Percentiles rank a stretch among this genome's conserved stretches.
Conservation (phyloP, 64 coral and sea anemone genomes). For the Stylophora pistillata region DNA sequence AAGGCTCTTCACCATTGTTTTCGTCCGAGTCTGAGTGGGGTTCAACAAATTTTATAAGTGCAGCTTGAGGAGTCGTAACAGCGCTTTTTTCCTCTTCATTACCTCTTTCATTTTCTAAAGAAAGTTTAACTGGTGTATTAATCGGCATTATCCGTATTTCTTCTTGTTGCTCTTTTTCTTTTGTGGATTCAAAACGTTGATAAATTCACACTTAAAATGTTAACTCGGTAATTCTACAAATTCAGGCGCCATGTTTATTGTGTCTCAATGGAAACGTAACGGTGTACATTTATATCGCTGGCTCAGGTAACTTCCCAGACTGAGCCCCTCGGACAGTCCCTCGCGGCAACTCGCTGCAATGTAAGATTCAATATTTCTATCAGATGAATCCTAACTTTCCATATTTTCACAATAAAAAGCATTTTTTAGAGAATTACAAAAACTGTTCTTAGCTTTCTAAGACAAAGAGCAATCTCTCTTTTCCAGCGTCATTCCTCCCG, state of each 20-base stretch:
- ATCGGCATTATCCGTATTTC: slow-evolving; percentile 1
- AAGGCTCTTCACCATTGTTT: slow-evolving; percentile 19
- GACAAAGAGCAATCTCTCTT: too few relatives aligned
- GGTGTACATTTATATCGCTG: neutral
- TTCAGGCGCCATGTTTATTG: neutral
- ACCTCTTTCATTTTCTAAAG: neutral
- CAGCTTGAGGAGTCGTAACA: neutral
- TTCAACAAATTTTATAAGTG: neutral
- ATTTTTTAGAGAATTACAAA: too few relatives aligned
- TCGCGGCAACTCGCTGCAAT: neutral
- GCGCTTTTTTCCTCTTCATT: neutral
- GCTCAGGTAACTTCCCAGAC: slow-evolving; percentile 9
- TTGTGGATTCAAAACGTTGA: neutral
- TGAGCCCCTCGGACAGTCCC: too few relatives aligned
- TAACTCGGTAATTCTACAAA: neutral
- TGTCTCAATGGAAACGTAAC: slow-evolving; percentile 39
- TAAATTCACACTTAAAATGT: neutral
- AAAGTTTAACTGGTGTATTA: neutral
- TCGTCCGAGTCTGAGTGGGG: slow-evolving; percentile 16
- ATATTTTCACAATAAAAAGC: too few relatives aligned
- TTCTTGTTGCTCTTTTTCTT: neutral
- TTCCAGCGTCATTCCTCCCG: too few relatives aligned
- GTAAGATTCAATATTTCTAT: too few relatives aligned
- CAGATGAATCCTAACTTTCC: too few relatives aligned
- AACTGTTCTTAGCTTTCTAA: too few relatives aligned